These are phyloP conservation scores for Ophion costatus DNA, from an alignment of 2,888 invertebrate genomes.

Conservation along the genomic window DNA sequence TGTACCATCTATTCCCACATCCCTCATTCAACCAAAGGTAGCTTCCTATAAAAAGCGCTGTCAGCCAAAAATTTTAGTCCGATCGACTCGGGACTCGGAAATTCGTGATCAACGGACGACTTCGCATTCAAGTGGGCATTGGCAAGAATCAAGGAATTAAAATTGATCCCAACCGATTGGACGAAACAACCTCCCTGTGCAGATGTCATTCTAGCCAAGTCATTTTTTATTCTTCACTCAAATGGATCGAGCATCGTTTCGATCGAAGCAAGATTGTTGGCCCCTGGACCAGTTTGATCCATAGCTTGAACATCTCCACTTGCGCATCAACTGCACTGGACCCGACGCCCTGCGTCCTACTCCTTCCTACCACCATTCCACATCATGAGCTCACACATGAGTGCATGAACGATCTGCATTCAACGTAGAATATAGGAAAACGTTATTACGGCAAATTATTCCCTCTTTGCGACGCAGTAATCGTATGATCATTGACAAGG, in stretches of 20 bases:
- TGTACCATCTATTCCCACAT: too few species aligned
- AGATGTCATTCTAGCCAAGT: too few species aligned
- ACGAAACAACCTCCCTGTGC: too few species aligned
- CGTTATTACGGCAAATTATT: conserved; percentile 27
- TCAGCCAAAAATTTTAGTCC: too few species aligned
- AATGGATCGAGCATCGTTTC: not conserved
- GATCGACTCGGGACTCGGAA: too few species aligned
- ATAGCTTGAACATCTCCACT: not conserved
- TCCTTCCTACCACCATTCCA: not conserved
- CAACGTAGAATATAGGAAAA: conserved; percentile 9
- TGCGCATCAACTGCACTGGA: not conserved
- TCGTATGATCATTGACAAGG: conserved; percentile 48
- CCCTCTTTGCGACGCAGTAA: conserved; percentile 53
- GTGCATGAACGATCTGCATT: not conserved
- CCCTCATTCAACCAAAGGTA: too few species aligned
- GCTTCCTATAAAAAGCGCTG: too few species aligned
- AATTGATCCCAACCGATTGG: too few species aligned
- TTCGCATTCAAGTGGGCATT: too few species aligned
- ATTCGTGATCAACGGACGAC: too few species aligned
- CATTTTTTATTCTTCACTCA: not conserved
- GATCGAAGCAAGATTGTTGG: not conserved
- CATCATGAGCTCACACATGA: not conserved
- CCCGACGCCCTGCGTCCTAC: not conserved
- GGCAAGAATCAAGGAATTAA: too few species aligned
- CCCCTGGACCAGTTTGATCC: not conserved